A percentile compares a stretch with the other conserved stretches of the same genome.
These are phyloP conservation scores for Camponotus floridanus DNA, from an alignment of 1,140 invertebrate genomes.

Conservation along the genomic window DNA sequence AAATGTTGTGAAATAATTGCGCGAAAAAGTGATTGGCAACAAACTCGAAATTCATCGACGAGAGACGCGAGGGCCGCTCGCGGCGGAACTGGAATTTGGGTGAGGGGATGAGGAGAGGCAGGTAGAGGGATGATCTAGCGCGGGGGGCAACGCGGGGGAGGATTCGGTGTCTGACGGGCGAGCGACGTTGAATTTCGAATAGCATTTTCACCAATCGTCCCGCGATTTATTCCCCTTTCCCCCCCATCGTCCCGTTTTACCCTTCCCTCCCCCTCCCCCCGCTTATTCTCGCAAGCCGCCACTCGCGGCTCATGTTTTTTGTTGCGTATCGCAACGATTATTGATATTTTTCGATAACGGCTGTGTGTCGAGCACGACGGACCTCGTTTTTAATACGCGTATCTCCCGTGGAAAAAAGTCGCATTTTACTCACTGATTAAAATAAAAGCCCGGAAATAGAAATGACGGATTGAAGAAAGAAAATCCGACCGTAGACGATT, in stretches of 20 bases:
- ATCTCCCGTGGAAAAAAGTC: conserved; percentile 32
- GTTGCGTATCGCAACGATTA: conserved; percentile 70
- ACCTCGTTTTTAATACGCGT: conserved; percentile 55
- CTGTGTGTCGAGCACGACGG: conserved; percentile 58
- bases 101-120: conserved; percentile 2
- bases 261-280: neutral
- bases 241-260: neutral
- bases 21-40: conserved; percentile 85
- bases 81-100: conserved; percentile 43
- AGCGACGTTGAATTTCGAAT: conserved; percentile 77
- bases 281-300: conserved; percentile 39
- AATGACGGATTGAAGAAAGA: neutral
- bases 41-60: conserved; percentile 82
- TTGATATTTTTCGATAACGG: conserved; percentile 74
- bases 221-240: conserved; percentile 67
- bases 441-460: conserved; percentile 10
- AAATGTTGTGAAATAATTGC: conserved; percentile 84
- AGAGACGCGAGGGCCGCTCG: conserved; percentile 67
- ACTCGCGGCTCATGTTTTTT: conserved; percentile 58
- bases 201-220: conserved; percentile 76
- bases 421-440: conserved; percentile 22
- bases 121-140: conserved; percentile 46
- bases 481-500: neutral
- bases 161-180: conserved; percentile 71
- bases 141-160: conserved; percentile 26